Conservation (phyloP, 1,140 invertebrate species). For the Lamellibrachia luymesi region DNA sequence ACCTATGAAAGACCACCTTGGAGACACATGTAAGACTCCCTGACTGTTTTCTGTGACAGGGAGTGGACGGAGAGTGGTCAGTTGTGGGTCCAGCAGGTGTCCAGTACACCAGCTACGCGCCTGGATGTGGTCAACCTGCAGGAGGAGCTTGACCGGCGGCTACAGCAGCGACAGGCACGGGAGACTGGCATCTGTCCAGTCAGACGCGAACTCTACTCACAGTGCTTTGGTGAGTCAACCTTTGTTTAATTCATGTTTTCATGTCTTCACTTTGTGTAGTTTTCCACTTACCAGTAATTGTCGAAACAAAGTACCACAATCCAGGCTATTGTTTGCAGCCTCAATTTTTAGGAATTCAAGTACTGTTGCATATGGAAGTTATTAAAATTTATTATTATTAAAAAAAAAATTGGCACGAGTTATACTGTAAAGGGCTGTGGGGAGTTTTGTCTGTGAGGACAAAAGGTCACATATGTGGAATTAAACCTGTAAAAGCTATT, state of each 20-base stretch:
- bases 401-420: no score
- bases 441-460: no score
- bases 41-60: constrained; percentile 36
- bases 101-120: constrained; percentile 90
- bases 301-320: background rate
- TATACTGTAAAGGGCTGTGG: no score
- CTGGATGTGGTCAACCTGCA: constrained; percentile 93
- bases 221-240: constrained; percentile 82
- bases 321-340: background rate
- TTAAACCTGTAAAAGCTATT: no score
- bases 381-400: background rate
- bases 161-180: constrained; percentile 88
- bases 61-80: constrained; percentile 84
- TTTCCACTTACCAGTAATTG: background rate
- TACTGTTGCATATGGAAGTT: background rate
- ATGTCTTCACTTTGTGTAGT: constrained; percentile 6
- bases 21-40: background rate
- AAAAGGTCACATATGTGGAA: no score
- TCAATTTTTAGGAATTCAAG: background rate
- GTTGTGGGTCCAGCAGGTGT: constrained; percentile 70
- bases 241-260: background rate
- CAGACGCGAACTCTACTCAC: constrained; percentile 87
- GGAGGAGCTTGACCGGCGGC: constrained; percentile 86
- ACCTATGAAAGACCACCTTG: background rate
- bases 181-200: constrained; percentile 97